Conservation (phyloP, 2,113 vertebrate genomes). For the Mionectes macconnelli region DNA sequence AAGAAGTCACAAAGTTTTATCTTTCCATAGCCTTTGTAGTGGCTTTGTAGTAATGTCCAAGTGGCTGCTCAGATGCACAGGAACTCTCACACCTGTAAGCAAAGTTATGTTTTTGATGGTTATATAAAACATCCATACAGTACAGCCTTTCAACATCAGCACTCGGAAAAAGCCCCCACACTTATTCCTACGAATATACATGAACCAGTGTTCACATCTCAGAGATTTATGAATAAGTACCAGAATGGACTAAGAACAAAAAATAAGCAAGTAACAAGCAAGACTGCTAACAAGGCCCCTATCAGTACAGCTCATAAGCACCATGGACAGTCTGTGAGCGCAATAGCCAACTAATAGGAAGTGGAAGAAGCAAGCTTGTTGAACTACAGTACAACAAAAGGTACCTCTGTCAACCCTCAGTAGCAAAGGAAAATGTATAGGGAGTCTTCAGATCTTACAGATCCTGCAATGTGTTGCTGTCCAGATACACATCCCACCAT, state of each 20-base stretch:
- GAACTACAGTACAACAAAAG: not conserved
- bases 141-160: not conserved
- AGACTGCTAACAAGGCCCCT: not conserved
- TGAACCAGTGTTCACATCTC: accelerated
- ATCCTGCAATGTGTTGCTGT: not conserved
- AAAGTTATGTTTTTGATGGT: not conserved
- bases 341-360: not conserved
- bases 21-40: not conserved
- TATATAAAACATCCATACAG: not conserved
- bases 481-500: not conserved
- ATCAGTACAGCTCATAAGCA: accelerated
- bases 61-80: not conserved
- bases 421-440: not conserved
- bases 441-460: not conserved
- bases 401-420: not conserved
- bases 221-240: not conserved
- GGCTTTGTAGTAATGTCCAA: not conserved
- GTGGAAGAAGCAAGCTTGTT: not conserved
- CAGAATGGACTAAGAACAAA: not conserved
- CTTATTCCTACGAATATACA: not conserved
- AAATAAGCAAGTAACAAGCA: not conserved
- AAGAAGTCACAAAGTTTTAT: not conserved
- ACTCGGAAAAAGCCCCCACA: not conserved
- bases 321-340: accelerated
- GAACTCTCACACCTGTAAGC: not conserved